Evolutionary conservation across 2,888 invertebrate genomes (phyloP), one percentile per base, ranked within the genome.

Genomic region (Acanthacorydalis orientalis): DNA sequence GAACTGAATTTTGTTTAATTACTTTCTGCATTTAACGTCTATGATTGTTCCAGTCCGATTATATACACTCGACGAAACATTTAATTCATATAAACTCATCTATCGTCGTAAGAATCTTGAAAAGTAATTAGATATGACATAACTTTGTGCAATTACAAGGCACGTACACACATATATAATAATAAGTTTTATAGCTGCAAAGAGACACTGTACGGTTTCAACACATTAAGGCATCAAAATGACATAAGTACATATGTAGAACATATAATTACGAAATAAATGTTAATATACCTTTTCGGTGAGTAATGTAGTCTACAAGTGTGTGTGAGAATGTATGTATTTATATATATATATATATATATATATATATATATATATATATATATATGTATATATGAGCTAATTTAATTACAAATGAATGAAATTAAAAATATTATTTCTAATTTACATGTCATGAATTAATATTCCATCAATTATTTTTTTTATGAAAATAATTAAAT

Each of bases 291-390:
- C 38, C 14, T 15, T 38, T 14, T 15, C 38, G 12, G 15, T 38
- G 15, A 15, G 38, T 38, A n/a, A 38, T n/a, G 9, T n/a, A 12
- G 12, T 38, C 3, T 9, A 38, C 14, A n/a, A 40, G 15, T 48
- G 41, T 44, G 33, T 40, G 32, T 31, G 34, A 34, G 16, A 39
- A 31, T 12, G 39, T 38, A 6, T 46, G 15, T 46, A 46, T 38
- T 16, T 40, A 38, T 46, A 46, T 46, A 39, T 46, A 38, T 46
- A 35, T 31, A 38, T 46, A 46, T 46, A 46, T 38, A 35, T 37
- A 37, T 46, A 38, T 31, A 31, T 35, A 48, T 39, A 37, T 45
- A 48, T 48, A 48, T 35, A 31, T 31, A 48, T 48, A 45, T 34
- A 33, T 35, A 33, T 48, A 48, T 34, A 31, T 46, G 33, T 23